These are phyloP conservation scores for Piaya cayana DNA, from an alignment of 2,113 vertebrate species.

Conservation along the genomic window DNA sequence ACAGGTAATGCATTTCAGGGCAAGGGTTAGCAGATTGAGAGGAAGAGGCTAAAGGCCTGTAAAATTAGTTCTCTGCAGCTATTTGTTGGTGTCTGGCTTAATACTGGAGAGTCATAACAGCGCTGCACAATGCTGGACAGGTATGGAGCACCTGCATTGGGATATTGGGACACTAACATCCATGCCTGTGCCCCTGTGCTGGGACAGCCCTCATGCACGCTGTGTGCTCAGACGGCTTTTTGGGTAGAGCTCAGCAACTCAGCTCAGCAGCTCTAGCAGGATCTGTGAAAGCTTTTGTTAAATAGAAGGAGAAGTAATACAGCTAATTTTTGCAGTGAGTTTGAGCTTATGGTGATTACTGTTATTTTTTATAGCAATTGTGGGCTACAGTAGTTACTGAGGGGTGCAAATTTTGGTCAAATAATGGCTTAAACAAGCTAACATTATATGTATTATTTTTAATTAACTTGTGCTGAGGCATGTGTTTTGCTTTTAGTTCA, in stretches of 20 bases:
- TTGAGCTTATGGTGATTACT: not conserved
- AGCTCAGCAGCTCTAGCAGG: not conserved
- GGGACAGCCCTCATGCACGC: accelerated
- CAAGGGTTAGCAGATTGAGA: not conserved
- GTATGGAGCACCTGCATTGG: accelerated
- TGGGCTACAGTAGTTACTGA: not conserved
- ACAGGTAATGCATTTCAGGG: not conserved
- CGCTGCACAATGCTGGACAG: not conserved
- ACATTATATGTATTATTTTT: slow-evolving; percentile 48
- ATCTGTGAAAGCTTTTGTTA: not conserved
- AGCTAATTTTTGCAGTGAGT: not conserved
- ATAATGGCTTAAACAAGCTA: slow-evolving; percentile 13
- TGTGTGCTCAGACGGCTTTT: not conserved
- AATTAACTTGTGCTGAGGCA: slow-evolving; percentile 44
- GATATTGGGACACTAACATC: not conserved
- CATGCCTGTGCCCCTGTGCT: accelerated
- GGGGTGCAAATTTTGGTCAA: slow-evolving; percentile 12
- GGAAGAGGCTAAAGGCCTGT: not conserved
- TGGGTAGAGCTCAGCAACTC: not conserved
- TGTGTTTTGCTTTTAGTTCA: slow-evolving; percentile 56
- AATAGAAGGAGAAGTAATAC: not conserved
- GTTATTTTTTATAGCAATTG: not conserved
- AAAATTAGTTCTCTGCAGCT: not conserved
- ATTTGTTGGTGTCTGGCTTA: not conserved
- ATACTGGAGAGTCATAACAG: not conserved